Base-by-base conservation (phyloP, 2,113 vertebrate species). In the Desmodus rotundus region DNA sequence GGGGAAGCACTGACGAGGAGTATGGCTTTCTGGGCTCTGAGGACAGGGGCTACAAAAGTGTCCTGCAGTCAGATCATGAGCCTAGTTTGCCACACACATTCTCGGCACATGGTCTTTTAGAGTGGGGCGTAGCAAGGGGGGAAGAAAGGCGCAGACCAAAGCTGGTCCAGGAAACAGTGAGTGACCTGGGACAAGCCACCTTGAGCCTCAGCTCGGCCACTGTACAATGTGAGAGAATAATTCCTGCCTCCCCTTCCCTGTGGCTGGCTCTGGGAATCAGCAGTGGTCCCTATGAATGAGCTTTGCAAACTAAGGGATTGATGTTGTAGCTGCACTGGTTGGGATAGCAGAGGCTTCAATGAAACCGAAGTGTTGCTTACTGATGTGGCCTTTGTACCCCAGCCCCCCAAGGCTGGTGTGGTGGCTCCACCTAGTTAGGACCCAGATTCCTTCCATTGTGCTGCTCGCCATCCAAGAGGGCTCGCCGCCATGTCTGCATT, bases 41-140 rank as follows among this genome's bases (percentile, higher is more conserved):
- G 65, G 47, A 52, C 41, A 26, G 38, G 12, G 38, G 16, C 38
- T 63, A 33, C 3, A 0, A 47, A 38, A 43, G 13, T 31, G 10
- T 3, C 61, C 50, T 4, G 0, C 1, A 3, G 38, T 26, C 56
- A 50, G 56, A 26, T 1, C 19, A 2, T 11, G 54, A 31, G 47
- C 33, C 80, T 28, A 20, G 3, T 26, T 73, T 22, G 73, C 38
- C 52, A 74, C 1, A 14, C 20, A 14, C 31, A 3, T 11, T 28
- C 5, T 68, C 36, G 38, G 47, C 72, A 3, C 15, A 0, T 38
- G 45, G 22, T 28, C 41, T 73, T 82, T 45, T n/a, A 12, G 5
- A 13, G 38, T 7, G 45, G 52, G 16, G 6, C 70, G 87, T 70
- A 28, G 36, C 4, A 65, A 54, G 38, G 45, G 82, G 9, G 38